Conservation (phyloP, 2,113 vertebrate species). For the Rana temporaria region DNA sequence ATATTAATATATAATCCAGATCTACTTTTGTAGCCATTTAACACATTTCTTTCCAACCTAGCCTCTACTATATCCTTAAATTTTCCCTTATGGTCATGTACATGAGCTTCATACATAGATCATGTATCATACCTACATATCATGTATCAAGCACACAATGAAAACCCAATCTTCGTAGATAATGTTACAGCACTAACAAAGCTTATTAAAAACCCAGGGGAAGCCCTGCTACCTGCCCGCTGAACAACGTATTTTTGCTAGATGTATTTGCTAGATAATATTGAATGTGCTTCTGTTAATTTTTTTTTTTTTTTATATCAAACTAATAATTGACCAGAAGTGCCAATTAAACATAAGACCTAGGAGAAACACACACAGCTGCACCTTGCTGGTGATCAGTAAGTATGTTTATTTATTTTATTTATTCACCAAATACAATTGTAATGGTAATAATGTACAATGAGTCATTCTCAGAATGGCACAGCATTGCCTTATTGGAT, state of each 20-base stretch:
- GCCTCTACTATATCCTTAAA: no score
- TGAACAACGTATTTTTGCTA: background rate
- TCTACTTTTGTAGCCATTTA: no score
- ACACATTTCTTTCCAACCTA: no score
- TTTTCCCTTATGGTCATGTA: no score
- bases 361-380: constrained; percentile 3
- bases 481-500: constrained; percentile 87
- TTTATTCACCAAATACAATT: constrained; percentile 97
- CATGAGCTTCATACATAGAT: background rate
- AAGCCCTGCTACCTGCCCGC: background rate
- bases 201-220: background rate
- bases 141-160: background rate
- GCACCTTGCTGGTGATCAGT: constrained; percentile 49
- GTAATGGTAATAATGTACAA: constrained; percentile 97
- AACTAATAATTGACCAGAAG: background rate
- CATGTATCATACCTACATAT: background rate
- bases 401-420: constrained; percentile 94
- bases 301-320: background rate
- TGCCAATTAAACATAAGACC: background rate
- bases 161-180: background rate
- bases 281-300: background rate
- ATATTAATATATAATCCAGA: no score
- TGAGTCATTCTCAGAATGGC: constrained; percentile 95
- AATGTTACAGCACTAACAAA: background rate
- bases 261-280: background rate